Conservation (phyloP, 2,888 invertebrate genomes). For the Quadriops clusia region DNA sequence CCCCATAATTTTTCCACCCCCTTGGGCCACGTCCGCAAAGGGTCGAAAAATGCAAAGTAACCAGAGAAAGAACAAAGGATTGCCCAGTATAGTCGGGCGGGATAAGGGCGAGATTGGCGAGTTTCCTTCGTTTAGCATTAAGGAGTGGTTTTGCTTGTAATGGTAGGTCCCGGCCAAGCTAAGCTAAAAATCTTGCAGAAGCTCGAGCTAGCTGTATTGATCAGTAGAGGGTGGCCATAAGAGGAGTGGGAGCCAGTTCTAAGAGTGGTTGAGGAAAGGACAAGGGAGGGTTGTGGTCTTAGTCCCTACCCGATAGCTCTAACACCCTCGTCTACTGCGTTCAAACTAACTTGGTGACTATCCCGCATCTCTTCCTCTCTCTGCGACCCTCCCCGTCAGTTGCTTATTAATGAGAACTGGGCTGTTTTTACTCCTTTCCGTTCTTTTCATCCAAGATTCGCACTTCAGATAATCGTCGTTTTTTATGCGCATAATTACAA, state of each 20-base stretch:
- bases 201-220: slow-evolving; percentile 38
- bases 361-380: slow-evolving; percentile 15
- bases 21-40: no score
- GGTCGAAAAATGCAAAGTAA: no score
- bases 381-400: slow-evolving; percentile 11
- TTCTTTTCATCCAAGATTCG: no score
- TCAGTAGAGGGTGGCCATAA: slow-evolving; percentile 28
- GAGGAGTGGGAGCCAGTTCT: slow-evolving; percentile 27
- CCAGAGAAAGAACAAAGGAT: slow-evolving; percentile 27
- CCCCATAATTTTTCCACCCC: no score
- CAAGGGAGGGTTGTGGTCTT: slow-evolving; percentile 38
- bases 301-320: slow-evolving; percentile 32
- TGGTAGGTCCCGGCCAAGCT: slow-evolving; percentile 35
- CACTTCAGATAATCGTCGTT: no score
- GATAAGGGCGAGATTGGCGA: slow-evolving; percentile 27
- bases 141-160: slow-evolving; percentile 35
- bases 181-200: slow-evolving; percentile 40
- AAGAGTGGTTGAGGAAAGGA: slow-evolving; percentile 37
- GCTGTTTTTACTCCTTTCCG: no score
- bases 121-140: slow-evolving; percentile 31
- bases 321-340: slow-evolving; percentile 28
- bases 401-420: background rate
- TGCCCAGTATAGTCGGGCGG: slow-evolving; percentile 17
- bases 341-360: slow-evolving; percentile 20
- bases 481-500: no score